These are phyloP conservation scores for Pseudeuparius sepicola DNA, from an alignment of 2,888 invertebrate genomes.

Conservation along the genomic window DNA sequence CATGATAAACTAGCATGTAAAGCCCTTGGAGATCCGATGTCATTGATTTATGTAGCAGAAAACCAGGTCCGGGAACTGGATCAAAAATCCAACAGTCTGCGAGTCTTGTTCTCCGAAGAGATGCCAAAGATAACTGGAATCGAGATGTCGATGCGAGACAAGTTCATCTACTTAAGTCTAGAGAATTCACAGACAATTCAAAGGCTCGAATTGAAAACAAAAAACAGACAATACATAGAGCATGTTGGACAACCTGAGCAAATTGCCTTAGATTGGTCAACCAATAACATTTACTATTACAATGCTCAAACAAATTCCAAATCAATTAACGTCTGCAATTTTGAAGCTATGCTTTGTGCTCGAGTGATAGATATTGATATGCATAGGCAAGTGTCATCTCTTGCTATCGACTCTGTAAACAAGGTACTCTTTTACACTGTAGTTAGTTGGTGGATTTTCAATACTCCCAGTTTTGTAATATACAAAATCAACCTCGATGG, in stretches of 20 bases:
- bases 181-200: slow-evolving; percentile 39
- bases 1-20: slow-evolving; percentile 58
- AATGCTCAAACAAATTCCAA: slow-evolving; percentile 30
- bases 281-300: slow-evolving; percentile 59
- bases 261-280: slow-evolving; percentile 65
- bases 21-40: slow-evolving; percentile 46
- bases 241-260: slow-evolving; percentile 43
- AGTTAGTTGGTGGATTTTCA: slow-evolving; percentile 39
- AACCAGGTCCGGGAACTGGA: slow-evolving; percentile 48
- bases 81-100: slow-evolving; percentile 31
- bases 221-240: slow-evolving; percentile 34
- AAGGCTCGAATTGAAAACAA: slow-evolving; percentile 35
- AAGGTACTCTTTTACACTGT: slow-evolving; percentile 49
- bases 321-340: slow-evolving; percentile 35
- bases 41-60: slow-evolving; percentile 45
- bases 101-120: slow-evolving; percentile 38
- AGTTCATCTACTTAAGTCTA: slow-evolving; percentile 43
- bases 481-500: slow-evolving; percentile 48
- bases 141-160: slow-evolving; percentile 41
- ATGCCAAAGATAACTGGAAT: slow-evolving; percentile 44
- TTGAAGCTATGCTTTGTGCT: slow-evolving; percentile 29
- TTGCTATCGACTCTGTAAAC: slow-evolving; percentile 54
- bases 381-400: slow-evolving; percentile 44
- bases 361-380: slow-evolving; percentile 43
- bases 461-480: slow-evolving; percentile 41